Evolutionary conservation across 2,888 invertebrate species (phyloP), one percentile per base, ranked within the genome.

Genomic region (Pogonocherus hispidulus): DNA sequence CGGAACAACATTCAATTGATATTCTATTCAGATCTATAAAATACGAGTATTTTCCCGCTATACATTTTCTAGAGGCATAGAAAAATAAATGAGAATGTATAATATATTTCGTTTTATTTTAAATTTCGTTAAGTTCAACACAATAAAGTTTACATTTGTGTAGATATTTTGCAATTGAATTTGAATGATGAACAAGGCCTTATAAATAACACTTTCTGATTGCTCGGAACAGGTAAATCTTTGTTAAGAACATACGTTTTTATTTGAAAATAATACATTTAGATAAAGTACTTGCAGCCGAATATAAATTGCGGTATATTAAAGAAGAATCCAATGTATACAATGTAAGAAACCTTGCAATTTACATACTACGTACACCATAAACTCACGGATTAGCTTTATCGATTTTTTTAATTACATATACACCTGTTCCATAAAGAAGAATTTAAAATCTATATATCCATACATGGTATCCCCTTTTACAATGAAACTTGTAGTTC

Each of bases 361-460:
- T 11, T 32, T 52, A 18, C 32, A 27, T 19, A 18, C 9, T 32
- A 3, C 14, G 16, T 52, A 52, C 32, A 16, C 32, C 32, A 32
- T 52, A 52, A 52, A 52, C 32, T 32, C 18, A 2, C 5, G 52
- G 52, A 52, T 52, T 32, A 52, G 19, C 16, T 18, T 22, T 51
- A 27, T 27, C n/a, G 5, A 51, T 52, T 52, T 52, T 32, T 32
- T 49, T 14, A 32, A 52, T 32, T 32, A 18, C 16, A 9, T 22
- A n/a, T n/a, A 11, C 20, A 49, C 32, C 32, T 9, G 52, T 52
- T 16, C 52, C 32, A 52, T 52, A 52, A 52, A 52, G 52, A 52
- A 52, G 52, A 52, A 27, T 52, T 52, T 52, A 52, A 52, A 52
- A 52, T 19, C 52, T 32, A 52, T 52, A 16, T 16, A 52, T 52